Evolutionary conservation across 2,888 invertebrate genomes (phyloP), one percentile per base, ranked within the genome.

Genomic region (Chrysomela aeneicollis): DNA sequence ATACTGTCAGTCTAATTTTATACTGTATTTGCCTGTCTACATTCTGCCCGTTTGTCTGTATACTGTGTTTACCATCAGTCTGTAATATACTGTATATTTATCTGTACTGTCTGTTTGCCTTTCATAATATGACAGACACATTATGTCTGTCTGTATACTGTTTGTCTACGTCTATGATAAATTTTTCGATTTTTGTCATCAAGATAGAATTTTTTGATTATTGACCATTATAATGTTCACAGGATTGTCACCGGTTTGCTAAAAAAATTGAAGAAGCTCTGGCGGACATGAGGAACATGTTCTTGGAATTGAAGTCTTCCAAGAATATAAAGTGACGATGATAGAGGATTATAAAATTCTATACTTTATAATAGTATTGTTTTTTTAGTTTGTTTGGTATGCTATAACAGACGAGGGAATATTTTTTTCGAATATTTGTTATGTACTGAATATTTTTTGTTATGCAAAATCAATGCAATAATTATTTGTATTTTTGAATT

Each of bases 211-310:
- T n/a, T n/a, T n/a, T n/a, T n/a, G n/a, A n/a, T n/a, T n/a, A n/a
- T n/a, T n/a, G n/a, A n/a, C n/a, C n/a, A n/a, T n/a, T n/a, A n/a
- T n/a, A n/a, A 6, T 26, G 6, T 26, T 26, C 6, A 6, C 84
- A 95, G 95, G 89, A 92, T 82, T 94, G 95, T 9, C 86, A 88
- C 65, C 87, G 92, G 75, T 95, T 96, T 84, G 89, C 92, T 37
- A 84, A 85, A 65, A 86, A 90, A 79, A 92, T 96, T 61, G 83
- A 86, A 68, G 82, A 84, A 65, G 85, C 89, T 32, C 82, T 89
- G 76, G 82, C 82, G 2, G 82, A 83, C 67, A 83, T 96, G 73
- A 89, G 86, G 76, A 83, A 85, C 58, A 84, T 94, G 64, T 91
- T 92, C 78, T 82, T 84, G 66, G 87, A 89, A 69, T 87, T 86